A percentile compares a stretch with the other conserved stretches of the same genome.
These are phyloP conservation scores for Dynastes maya DNA, from an alignment of 2,888 invertebrate species.

Conservation along the genomic window DNA sequence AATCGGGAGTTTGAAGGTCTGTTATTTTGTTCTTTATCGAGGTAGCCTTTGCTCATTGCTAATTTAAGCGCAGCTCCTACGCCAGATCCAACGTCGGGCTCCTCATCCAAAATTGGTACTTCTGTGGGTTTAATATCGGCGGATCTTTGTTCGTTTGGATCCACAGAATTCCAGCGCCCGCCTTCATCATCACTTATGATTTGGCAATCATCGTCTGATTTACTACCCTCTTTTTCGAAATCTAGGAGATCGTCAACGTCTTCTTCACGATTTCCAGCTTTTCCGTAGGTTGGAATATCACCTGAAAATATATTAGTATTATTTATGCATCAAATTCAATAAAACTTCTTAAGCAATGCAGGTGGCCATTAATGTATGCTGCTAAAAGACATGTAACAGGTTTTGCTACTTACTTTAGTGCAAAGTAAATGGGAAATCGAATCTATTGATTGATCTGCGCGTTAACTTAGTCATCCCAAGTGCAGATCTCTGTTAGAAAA, in stretches of 20 bases:
- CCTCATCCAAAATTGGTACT: conserved; percentile 87
- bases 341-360: not conserved
- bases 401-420: too few relatives aligned
- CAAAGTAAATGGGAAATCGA: too few relatives aligned
- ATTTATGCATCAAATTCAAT: not conserved
- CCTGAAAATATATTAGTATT: conserved; percentile 66
- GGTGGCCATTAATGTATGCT: too few relatives aligned
- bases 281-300: conserved; percentile 95
- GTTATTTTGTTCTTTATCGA: conserved; percentile 86
- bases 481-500: too few relatives aligned
- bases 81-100: conserved; percentile 93
- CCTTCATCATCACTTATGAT: conserved; percentile 63
- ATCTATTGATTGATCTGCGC: too few relatives aligned
- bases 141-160: conserved; percentile 64
- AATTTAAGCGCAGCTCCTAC: conserved; percentile 92
- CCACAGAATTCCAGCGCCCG: conserved; percentile 74
- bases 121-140: conserved; percentile 71
- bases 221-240: conserved; percentile 60
- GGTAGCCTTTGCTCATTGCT: conserved; percentile 94
- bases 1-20: conserved; percentile 81
- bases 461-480: too few relatives aligned
- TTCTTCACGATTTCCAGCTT: conserved; percentile 91
- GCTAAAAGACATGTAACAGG: too few relatives aligned
- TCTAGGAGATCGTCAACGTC: conserved; percentile 74
- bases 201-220: conserved; percentile 64